These are phyloP conservation scores for Xestia sexstrigata DNA, from an alignment of 2,888 invertebrate species.

Conservation along the genomic window DNA sequence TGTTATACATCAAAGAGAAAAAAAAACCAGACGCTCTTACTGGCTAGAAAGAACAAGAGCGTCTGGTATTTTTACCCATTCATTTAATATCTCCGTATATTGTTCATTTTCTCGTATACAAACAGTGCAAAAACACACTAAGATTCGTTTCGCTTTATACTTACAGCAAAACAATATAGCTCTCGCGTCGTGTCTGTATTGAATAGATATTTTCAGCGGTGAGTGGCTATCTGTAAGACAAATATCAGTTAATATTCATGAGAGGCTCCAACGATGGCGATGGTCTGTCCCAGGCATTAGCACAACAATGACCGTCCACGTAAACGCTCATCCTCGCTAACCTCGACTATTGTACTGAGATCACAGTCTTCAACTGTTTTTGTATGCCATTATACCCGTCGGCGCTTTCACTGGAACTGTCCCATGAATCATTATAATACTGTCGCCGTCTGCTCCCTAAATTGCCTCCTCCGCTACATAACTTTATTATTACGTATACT, in stretches of 20 bases:
- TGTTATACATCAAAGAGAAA: constrained; percentile 20
- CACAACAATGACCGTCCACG: constrained; percentile 83
- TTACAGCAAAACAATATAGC: constrained; percentile 64
- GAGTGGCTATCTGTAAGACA: constrained; percentile 80
- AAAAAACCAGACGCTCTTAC: background rate
- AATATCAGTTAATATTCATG: constrained; percentile 88
- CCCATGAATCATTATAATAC: constrained; percentile 65
- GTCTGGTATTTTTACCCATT: too few relatives aligned
- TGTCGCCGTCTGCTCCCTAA: constrained; percentile 43
- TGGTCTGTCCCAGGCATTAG: constrained; percentile 81
- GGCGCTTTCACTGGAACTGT: constrained; percentile 62
- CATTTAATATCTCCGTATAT: constrained; percentile 25
- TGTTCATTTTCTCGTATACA: constrained; percentile 44
- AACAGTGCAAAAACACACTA: constrained; percentile 39
- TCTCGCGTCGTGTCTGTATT: constrained; percentile 73
- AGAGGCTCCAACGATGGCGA: constrained; percentile 78
- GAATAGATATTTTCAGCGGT: constrained; percentile 80
- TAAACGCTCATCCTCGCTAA: constrained; percentile 79
- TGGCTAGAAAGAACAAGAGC: too few relatives aligned
- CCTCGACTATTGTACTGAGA: constrained; percentile 81
- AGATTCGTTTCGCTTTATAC: constrained; percentile 63
- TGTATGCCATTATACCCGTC: constrained; percentile 70
- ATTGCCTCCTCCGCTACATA: constrained; percentile 29
- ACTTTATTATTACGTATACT: constrained; percentile 47
- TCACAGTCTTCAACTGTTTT: constrained; percentile 78